Evolutionary conservation across 2,113 vertebrate genomes (phyloP), one percentile per base, ranked within the genome.

Genomic region (Pachyramphus minor): DNA sequence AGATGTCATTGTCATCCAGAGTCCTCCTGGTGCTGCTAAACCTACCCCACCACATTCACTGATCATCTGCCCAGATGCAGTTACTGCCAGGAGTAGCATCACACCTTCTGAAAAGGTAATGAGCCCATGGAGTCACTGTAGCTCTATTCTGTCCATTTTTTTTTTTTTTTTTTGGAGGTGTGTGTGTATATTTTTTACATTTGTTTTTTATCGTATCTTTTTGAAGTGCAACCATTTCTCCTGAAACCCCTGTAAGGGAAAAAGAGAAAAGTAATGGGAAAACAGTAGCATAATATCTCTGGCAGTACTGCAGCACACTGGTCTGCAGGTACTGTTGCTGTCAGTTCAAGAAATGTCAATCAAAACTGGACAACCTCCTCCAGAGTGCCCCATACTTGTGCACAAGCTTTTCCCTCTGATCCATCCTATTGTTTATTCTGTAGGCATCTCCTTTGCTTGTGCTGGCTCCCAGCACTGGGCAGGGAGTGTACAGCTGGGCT

Each of bases 101-200:
- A 0, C 5, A 44, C 35, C 0, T 0, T 13, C 35, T 44, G 41
- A 11, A 35, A 47, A 39, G n/a, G 45, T 41, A 30, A 44, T 0
- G 5, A 86, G 23, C n/a, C 42, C 5, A 1, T 5, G 21, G 1
- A 11, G 10, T 17, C 17, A 0, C 4, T 7, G 10, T 0, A 1
- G 30, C 28, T 49, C 22, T 13, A 4, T 24, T 52, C 35, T 37
- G 28, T 15, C 16, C 47, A 63, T 79, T 28, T 30, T 2, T 5
- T 9, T 6, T 45, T 41, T 23, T n/a, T n/a, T n/a, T n/a, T n/a
- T n/a, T n/a, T n/a, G n/a, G n/a, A n/a, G n/a, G n/a, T n/a, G n/a
- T n/a, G 7, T 0, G 0, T 8, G 31, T 23, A 3, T 4, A 25
- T 37, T 60, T 63, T 14, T 60, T 25, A 24, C 11, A 3, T 24